Percentiles rank a stretch among this genome's conserved stretches.
phyloP scores from a whole-genome alignment of 2,888 invertebrate genomes.

The Plebejus anna region DNA sequence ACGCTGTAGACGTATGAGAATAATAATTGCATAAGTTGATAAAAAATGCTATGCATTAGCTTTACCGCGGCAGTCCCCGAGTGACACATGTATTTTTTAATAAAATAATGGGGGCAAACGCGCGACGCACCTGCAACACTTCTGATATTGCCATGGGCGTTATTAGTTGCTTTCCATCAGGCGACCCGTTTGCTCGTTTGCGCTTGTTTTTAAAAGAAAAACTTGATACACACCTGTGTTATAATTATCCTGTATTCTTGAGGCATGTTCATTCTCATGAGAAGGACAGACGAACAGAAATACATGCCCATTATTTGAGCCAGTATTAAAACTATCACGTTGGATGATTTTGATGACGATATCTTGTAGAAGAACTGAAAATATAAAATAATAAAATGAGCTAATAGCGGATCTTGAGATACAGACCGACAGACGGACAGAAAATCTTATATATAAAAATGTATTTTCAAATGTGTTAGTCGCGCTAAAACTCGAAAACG shows the following conservation, averaged over 20 bases:
- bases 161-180: not conserved
- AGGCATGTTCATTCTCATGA: constrained; percentile 99
- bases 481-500: too few relatives aligned
- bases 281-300: constrained; percentile 97
- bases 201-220: not conserved
- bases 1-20: too few relatives aligned
- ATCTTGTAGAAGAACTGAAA: constrained; percentile 98
- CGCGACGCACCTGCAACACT: not conserved
- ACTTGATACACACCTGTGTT: constrained; percentile 65
- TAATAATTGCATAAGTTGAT: too few relatives aligned
- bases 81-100: too few relatives aligned
- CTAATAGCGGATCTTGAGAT: not conserved
- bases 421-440: not conserved
- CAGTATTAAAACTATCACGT: constrained; percentile 96
- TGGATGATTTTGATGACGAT: constrained; percentile 98
- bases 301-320: constrained; percentile 99
- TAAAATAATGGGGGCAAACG: too few relatives aligned
- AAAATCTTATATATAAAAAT: too few relatives aligned
- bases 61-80: too few relatives aligned
- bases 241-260: constrained; percentile 95
- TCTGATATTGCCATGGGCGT: not conserved
- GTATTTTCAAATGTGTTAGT: too few relatives aligned
- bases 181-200: not conserved
- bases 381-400: constrained; percentile 37
- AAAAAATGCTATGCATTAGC: too few relatives aligned